Conservation (phyloP, 2,888 invertebrate genomes). For the Diaphora mendica region DNA sequence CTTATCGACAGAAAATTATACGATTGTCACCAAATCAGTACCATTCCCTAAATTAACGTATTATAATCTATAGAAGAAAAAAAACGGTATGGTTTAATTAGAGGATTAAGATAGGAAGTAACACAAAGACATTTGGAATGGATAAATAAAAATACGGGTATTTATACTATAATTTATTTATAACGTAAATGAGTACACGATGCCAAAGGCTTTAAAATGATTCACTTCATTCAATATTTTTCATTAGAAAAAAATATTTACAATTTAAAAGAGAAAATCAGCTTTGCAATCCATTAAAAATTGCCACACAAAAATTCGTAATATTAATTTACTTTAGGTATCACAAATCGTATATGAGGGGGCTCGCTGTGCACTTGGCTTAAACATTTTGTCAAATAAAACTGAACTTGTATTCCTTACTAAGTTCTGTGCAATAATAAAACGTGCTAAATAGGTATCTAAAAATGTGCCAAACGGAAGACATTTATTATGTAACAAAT, state of each 20-base stretch:
- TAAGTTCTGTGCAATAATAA: constrained; percentile 72
- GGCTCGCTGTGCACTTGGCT: constrained; percentile 83
- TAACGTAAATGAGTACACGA: constrained; percentile 88
- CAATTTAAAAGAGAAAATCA: constrained; percentile 81
- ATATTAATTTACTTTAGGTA: constrained; percentile 70
- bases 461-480: constrained; percentile 86
- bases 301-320: constrained; percentile 72
- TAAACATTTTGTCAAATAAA: constrained; percentile 58
- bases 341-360: constrained; percentile 80
- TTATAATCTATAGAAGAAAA: constrained; percentile 23
- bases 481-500: constrained; percentile 94
- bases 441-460: constrained; percentile 80
- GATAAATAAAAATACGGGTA: constrained; percentile 59
- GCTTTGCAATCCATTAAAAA: constrained; percentile 78
- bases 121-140: constrained; percentile 10
- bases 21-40: constrained; percentile 72
- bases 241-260: constrained; percentile 83
- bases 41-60: constrained; percentile 48
- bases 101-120: constrained; percentile 10
- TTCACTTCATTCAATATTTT: constrained; percentile 84
- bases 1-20: constrained; percentile 78
- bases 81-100: not conserved
- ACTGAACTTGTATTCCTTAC: constrained; percentile 60
- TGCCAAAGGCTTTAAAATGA: constrained; percentile 85
- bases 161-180: constrained; percentile 87